Conservation (phyloP, 1,140 invertebrate species). For the Drosophila bocqueti region DNA sequence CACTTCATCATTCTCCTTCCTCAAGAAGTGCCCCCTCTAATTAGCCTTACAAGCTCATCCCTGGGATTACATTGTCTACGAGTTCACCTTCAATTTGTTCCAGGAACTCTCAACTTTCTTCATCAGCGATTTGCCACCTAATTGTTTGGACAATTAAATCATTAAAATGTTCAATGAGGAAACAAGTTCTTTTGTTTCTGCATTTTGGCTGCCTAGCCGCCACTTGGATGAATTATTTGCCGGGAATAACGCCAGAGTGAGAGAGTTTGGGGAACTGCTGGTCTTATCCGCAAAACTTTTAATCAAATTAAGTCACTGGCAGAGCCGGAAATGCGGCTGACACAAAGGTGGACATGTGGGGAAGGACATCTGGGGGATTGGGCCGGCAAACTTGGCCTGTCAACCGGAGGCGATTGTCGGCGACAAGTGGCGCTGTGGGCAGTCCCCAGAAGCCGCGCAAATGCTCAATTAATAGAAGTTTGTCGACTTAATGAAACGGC, state of each 20-base stretch:
- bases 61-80: constrained; percentile 37
- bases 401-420: constrained; percentile 63
- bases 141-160: constrained; percentile 77
- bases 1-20: neutral
- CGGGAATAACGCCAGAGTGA: neutral
- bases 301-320: constrained; percentile 81
- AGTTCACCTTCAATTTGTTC: constrained; percentile 29
- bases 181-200: constrained; percentile 43
- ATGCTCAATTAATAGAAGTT: constrained; percentile 82
- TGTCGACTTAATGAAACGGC: constrained; percentile 67
- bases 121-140: constrained; percentile 60
- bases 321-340: constrained; percentile 67
- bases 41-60: constrained; percentile 44
- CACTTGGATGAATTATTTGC: constrained; percentile 57
- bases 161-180: constrained; percentile 61
- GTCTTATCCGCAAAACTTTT: constrained; percentile 71
- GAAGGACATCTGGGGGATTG: neutral
- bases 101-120: constrained; percentile 34
- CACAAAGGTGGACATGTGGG: constrained; percentile 75
- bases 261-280: constrained; percentile 27
- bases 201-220: constrained; percentile 27
- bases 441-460: constrained; percentile 68
- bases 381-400: constrained; percentile 61
- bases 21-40: constrained; percentile 12
- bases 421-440: constrained; percentile 72